Conservation (phyloP, 2,888 invertebrate genomes). For the Macropis europaea region DNA sequence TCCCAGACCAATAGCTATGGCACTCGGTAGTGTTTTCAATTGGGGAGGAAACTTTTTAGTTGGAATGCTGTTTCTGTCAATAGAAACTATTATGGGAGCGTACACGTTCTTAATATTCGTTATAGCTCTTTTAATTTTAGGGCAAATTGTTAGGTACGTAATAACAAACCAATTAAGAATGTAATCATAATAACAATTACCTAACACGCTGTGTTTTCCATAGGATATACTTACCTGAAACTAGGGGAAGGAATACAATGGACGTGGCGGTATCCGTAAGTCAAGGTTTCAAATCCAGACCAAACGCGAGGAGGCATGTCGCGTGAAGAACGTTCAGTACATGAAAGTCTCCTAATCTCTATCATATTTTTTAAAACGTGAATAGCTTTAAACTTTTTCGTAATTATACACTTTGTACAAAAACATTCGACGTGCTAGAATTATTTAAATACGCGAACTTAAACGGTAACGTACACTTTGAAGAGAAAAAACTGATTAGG, state of each 20-base stretch:
- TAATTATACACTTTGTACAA: neutral
- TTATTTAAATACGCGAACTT: neutral
- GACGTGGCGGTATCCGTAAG: constrained; percentile 84
- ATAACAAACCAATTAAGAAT: constrained; percentile 22
- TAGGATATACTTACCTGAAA: constrained; percentile 88
- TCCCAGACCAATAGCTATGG: constrained; percentile 92
- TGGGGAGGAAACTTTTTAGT: constrained; percentile 95
- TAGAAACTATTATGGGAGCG: constrained; percentile 85
- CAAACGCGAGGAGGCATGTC: constrained; percentile 62
- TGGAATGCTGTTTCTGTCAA: constrained; percentile 87
- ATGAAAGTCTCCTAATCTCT: neutral
- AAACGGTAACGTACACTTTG: neutral
- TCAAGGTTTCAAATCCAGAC: constrained; percentile 83
- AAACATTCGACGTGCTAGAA: neutral
- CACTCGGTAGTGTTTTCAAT: constrained; percentile 91
- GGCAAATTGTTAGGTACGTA: constrained; percentile 83
- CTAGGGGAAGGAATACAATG: constrained; percentile 85
- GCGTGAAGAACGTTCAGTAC: neutral
- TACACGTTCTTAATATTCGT: constrained; percentile 90
- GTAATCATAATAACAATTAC: too few relatives aligned
- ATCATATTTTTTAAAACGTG: neutral
- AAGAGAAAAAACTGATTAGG: neutral
- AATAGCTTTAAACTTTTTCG: constrained; percentile 1
- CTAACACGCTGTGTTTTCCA: too few relatives aligned
- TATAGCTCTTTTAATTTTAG: constrained; percentile 81